phyloP scores from a whole-genome alignment of 2,888 invertebrate species.

The Amblyjoppa fuscipennis region DNA sequence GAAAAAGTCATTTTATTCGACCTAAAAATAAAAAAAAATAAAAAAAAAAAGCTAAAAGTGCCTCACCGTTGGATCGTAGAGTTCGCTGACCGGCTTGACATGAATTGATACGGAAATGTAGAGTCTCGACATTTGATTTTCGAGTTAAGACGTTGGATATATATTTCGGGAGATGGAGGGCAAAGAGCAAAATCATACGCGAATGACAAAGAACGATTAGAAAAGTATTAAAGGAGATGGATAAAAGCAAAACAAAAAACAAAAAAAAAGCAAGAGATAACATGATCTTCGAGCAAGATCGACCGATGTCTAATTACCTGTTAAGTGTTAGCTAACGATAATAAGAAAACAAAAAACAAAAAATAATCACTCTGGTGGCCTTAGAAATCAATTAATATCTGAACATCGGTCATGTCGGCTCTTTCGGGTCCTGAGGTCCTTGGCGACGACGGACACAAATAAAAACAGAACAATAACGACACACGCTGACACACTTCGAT shows the following conservation, averaged over 20 bases:
- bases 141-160: constrained; percentile 1
- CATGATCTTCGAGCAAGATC: constrained; percentile 59
- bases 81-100: constrained; percentile 67
- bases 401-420: constrained; percentile 78
- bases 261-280: constrained; percentile 61
- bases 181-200: constrained; percentile 61
- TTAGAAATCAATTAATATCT: constrained; percentile 83
- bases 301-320: constrained; percentile 74
- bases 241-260: constrained; percentile 52
- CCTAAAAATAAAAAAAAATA: constrained; percentile 70
- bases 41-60: constrained; percentile 77
- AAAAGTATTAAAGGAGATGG: constrained; percentile 62
- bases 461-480: constrained; percentile 39
- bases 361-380: constrained; percentile 84
- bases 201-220: constrained; percentile 68
- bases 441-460: constrained; percentile 60
- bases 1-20: constrained; percentile 77
- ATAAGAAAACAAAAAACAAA: constrained; percentile 72
- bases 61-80: constrained; percentile 81
- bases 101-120: constrained; percentile 63
- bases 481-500: constrained; percentile 55
- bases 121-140: constrained; percentile 48
- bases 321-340: constrained; percentile 80
- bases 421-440: constrained; percentile 75
- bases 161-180: constrained; percentile 40